These are phyloP conservation scores for Coendou prehensilis DNA, from an alignment of 2,797 vertebrate genomes.

Conservation along the genomic window DNA sequence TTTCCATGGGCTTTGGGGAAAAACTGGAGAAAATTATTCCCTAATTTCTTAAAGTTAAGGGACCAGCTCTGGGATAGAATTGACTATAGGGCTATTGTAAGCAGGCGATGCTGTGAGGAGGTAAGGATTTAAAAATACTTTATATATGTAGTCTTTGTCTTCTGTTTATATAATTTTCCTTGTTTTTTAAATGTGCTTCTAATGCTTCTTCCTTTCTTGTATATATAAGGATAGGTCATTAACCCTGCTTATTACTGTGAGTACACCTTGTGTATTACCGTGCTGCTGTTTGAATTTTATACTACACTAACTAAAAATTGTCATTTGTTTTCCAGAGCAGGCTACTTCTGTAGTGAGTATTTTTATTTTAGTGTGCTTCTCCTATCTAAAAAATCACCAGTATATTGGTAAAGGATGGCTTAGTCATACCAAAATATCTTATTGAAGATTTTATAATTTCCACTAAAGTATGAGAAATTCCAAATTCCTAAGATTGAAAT, in stretches of 20 bases:
- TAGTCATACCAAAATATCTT: conserved; percentile 46
- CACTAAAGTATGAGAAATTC: conserved; percentile 64
- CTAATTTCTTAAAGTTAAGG: conserved; percentile 94
- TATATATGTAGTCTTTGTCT: conserved; percentile 40
- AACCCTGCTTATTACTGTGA: conserved; percentile 44
- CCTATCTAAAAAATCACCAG: conserved; percentile 30
- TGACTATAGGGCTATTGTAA: conserved; percentile 96
- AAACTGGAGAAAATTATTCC: conserved; percentile 95
- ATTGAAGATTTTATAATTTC: conserved; percentile 63
- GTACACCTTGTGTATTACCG: conserved; percentile 46
- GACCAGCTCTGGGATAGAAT: conserved; percentile 96
- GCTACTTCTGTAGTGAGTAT: conserved; percentile 54
- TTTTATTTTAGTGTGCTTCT: conserved; percentile 64
- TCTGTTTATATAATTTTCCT: conserved; percentile 69
- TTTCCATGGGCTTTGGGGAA: conserved; percentile 98
- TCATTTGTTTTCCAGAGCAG: conserved; percentile 69
- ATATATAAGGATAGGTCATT: conserved; percentile 26
- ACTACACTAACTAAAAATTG: conserved; percentile 70
- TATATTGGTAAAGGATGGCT: conserved; percentile 19
- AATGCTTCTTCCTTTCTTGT: conserved; percentile 47
- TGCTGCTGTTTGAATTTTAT: conserved; percentile 65
- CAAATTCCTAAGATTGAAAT: conserved; percentile 60
- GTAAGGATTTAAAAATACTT: conserved; percentile 88
- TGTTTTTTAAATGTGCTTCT: conserved; percentile 64
- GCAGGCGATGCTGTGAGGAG: conserved; percentile 97